Conservation (phyloP, 2,888 invertebrate species). For the Chrysina gloriosa region DNA sequence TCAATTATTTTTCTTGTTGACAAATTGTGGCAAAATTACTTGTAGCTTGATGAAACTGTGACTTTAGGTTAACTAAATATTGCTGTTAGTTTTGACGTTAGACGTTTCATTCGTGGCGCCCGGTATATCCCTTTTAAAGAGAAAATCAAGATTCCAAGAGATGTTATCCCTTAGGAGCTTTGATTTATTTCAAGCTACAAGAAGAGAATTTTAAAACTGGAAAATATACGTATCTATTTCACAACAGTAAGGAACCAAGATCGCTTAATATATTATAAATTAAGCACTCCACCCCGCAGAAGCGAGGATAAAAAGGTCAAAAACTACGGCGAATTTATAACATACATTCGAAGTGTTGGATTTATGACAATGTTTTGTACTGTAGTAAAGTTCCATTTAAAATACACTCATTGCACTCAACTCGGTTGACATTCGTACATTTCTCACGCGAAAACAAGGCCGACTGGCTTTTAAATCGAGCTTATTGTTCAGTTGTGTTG, state of each 20-base stretch:
- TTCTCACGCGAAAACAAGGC: conserved; percentile 43
- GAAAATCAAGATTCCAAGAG: too few relatives aligned
- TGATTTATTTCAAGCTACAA: too few relatives aligned
- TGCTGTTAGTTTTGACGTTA: too few relatives aligned
- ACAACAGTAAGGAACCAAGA: background rate
- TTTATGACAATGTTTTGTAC: conserved; percentile 44
- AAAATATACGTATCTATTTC: background rate
- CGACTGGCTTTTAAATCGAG: conserved; percentile 43
- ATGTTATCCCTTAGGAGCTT: too few relatives aligned
- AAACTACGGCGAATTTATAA: conserved; percentile 31
- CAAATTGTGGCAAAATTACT: too few relatives aligned
- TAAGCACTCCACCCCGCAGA: background rate
- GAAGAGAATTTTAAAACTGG: too few relatives aligned
- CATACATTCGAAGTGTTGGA: conserved; percentile 42
- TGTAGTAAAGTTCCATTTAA: conserved; percentile 39
- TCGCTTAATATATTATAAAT: conserved; percentile 32
- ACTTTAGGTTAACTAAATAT: too few relatives aligned
- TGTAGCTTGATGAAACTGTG: too few relatives aligned
- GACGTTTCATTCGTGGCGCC: too few relatives aligned
- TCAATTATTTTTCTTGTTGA: too few relatives aligned
- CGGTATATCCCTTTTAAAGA: too few relatives aligned
- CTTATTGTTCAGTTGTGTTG: conserved; percentile 43
- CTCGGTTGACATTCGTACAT: conserved; percentile 43
- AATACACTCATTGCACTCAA: conserved; percentile 44
- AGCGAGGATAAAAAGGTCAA: conserved; percentile 14